phyloP scores from a whole-genome alignment of 2,888 invertebrate genomes.

The Antheraea yamamai region DNA sequence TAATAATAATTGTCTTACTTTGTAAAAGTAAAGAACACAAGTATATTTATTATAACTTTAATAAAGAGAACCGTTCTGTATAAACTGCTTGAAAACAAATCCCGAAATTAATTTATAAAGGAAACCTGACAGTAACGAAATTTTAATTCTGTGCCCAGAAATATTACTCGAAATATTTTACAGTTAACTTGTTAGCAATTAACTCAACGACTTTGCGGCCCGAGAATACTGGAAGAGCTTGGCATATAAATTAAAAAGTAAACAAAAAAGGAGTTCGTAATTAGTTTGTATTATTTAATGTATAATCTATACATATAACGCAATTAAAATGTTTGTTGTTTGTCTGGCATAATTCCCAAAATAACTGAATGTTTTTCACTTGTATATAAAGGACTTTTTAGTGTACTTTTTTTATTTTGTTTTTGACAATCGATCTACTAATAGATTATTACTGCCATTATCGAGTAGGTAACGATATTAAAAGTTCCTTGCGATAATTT shows the following conservation, averaged over 20 bases:
- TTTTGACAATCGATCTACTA: too few species aligned
- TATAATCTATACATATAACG: too few species aligned
- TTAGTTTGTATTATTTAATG: too few species aligned
- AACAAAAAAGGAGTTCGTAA: neutral
- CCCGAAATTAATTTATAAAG: conserved; percentile 2
- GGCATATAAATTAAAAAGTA: neutral
- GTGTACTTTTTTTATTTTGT: too few species aligned
- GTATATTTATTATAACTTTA: conserved; percentile 6
- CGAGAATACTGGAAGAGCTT: neutral
- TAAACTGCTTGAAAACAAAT: neutral
- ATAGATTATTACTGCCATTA: too few species aligned
- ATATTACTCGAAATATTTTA: conserved; percentile 3
- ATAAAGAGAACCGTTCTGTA: neutral
- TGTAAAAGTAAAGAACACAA: neutral
- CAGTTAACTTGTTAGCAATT: conserved; percentile 4
- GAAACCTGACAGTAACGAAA: conserved; percentile 7
- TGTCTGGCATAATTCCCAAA: too few species aligned
- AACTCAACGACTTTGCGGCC: neutral
- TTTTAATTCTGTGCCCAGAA: neutral
- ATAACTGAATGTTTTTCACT: too few species aligned
- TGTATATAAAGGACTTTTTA: too few species aligned
- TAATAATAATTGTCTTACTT: neutral
- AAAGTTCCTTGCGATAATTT: too few species aligned
- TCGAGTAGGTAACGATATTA: too few species aligned
- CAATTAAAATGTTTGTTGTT: too few species aligned